These are phyloP conservation scores for Drosophila dives DNA, from an alignment of 2,888 invertebrate genomes.

Conservation along the genomic window DNA sequence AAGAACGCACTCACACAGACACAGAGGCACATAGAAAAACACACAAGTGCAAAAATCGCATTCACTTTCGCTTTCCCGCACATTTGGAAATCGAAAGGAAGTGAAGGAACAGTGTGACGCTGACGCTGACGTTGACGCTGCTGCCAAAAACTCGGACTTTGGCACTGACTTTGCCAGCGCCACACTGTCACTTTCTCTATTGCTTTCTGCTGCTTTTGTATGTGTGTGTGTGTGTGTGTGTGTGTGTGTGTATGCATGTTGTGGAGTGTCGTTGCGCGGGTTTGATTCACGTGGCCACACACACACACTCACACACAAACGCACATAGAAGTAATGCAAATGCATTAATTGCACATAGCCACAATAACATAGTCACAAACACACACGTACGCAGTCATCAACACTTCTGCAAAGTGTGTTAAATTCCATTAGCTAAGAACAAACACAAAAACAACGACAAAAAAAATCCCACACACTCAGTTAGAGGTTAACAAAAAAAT, in stretches of 20 bases:
- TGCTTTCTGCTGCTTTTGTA: conserved; percentile 16
- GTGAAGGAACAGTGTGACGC: conserved; percentile 19
- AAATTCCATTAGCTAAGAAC: conserved; percentile 11
- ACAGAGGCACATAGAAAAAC: not conserved
- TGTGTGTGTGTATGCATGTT: conserved; percentile 16
- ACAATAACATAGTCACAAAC: conserved; percentile 13
- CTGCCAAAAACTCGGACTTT: conserved; percentile 39
- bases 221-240: conserved; percentile 4
- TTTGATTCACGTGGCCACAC: conserved; percentile 74
- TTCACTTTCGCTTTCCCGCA: conserved; percentile 61
- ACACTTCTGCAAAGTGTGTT: conserved; percentile 24
- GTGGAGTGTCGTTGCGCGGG: conserved; percentile 64
- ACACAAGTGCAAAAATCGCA: conserved; percentile 32
- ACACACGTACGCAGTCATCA: conserved; percentile 17
- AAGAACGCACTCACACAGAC: not conserved
- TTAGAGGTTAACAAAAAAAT: conserved; percentile 29
- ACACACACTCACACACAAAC: conserved; percentile 30
- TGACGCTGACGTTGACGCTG: conserved; percentile 23
- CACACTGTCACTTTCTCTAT: conserved; percentile 64
- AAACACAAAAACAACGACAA: not conserved
- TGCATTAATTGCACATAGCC: conserved; percentile 40
- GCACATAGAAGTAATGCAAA: conserved; percentile 34
- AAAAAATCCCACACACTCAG: conserved; percentile 19
- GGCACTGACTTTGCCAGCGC: conserved; percentile 29
- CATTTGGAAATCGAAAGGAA: conserved; percentile 23